These are phyloP conservation scores for Cyphomyrmex costatus DNA, from an alignment of 1,140 invertebrate genomes.

Conservation along the genomic window DNA sequence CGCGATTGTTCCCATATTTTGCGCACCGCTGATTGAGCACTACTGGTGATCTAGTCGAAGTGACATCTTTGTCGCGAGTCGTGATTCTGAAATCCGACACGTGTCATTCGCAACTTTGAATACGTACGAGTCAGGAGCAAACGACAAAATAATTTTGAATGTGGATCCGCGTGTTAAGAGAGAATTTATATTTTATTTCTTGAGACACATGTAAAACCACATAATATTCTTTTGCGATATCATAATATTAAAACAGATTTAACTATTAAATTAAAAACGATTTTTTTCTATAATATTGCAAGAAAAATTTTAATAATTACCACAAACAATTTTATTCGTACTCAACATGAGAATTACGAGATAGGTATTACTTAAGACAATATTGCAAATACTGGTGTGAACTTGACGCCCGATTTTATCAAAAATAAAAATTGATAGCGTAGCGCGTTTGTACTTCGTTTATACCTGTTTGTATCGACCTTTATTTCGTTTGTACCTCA, in stretches of 20 bases:
- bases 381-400: no score
- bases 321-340: neutral
- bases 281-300: neutral
- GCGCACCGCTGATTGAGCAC: conserved; percentile 38
- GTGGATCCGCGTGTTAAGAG: conserved; percentile 16
- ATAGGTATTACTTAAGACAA: no score
- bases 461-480: no score
- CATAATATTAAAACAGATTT: neutral
- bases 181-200: conserved; percentile 16
- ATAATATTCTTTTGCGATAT: neutral
- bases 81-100: conserved; percentile 32
- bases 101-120: conserved; percentile 63
- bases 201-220: neutral
- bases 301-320: neutral
- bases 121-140: conserved; percentile 50
- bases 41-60: conserved; percentile 54
- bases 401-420: no score
- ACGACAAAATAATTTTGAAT: conserved; percentile 45
- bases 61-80: conserved; percentile 53
- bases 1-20: neutral
- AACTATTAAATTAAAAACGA: neutral
- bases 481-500: no score
- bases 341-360: neutral
- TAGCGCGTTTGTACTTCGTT: no score
- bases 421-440: no score